Conservation (phyloP, 1,140 invertebrate species). For the Drosophila sulfurigaster region DNA sequence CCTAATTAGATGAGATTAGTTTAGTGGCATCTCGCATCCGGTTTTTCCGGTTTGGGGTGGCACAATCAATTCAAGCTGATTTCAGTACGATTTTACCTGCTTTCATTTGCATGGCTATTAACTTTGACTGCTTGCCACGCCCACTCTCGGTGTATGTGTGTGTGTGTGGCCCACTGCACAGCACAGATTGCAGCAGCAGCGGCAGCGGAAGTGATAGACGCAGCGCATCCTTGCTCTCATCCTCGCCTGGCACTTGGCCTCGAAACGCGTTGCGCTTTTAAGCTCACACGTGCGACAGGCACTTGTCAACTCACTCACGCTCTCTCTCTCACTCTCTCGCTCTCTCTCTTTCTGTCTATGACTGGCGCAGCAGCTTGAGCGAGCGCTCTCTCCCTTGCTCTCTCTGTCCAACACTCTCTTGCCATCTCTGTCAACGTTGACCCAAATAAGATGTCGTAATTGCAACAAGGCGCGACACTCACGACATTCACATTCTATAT, state of each 20-base stretch:
- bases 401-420: conserved; percentile 5
- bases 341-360: conserved; percentile 9
- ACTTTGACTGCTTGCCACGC: conserved; percentile 28
- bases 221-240: conserved; percentile 42
- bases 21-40: conserved; percentile 32
- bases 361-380: conserved; percentile 5
- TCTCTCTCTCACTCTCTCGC: conserved; percentile 9
- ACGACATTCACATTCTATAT: conserved; percentile 50
- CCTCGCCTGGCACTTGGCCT: conserved; percentile 70
- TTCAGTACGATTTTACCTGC: conserved; percentile 25
- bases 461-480: conserved; percentile 78
- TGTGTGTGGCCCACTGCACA: neutral
- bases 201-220: conserved; percentile 71
- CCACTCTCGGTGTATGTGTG: neutral
- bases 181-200: neutral
- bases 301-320: conserved; percentile 55
- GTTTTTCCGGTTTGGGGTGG: conserved; percentile 18
- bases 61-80: conserved; percentile 49
- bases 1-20: conserved; percentile 78
- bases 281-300: conserved; percentile 72
- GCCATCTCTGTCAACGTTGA: conserved; percentile 54
- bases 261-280: conserved; percentile 80
- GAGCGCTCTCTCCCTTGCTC: conserved; percentile 13
- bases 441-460: conserved; percentile 83
- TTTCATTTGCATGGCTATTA: conserved; percentile 6